Evolutionary conservation across 2,113 vertebrate species (phyloP).

Genomic region (Isichthys henryi): DNA sequence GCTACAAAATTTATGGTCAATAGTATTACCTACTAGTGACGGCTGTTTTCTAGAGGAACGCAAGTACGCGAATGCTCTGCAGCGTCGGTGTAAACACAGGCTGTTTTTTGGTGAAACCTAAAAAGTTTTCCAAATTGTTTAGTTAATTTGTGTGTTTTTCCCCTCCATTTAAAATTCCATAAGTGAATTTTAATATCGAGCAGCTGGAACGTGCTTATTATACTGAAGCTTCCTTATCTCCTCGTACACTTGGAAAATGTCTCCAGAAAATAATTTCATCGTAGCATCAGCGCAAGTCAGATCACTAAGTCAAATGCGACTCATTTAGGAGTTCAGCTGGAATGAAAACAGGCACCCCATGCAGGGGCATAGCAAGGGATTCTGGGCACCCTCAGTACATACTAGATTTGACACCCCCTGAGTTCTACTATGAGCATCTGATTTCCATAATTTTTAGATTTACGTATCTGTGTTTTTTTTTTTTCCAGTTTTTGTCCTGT

Average conservation of each 20-base stretch:
- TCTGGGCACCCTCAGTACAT: not conserved
- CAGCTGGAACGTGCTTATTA: not conserved
- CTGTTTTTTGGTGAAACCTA: not conserved
- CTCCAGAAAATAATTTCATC: not conserved
- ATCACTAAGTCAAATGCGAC: not conserved
- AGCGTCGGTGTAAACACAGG: not conserved
- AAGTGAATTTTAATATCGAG: not conserved
- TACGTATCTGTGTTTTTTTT: not conserved
- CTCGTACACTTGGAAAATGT: not conserved
- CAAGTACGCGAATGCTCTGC: not conserved
- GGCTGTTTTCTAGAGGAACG: not conserved
- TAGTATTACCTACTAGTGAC: not conserved
- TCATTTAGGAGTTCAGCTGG: not conserved
- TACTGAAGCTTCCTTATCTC: not conserved
- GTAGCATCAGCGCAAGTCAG: not conserved
- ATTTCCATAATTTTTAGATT: not conserved
- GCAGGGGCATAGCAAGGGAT: not conserved
- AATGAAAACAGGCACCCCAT: not conserved
- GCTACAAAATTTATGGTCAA: not conserved
- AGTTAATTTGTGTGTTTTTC: not conserved
- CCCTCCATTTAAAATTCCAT: no score
- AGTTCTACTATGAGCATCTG: not conserved
- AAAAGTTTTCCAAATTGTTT: not conserved
- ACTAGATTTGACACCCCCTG: not conserved
- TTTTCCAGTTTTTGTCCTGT: not conserved